Base-by-base conservation (phyloP, 2,113 vertebrate species). In the Cebus imitator region DNA sequence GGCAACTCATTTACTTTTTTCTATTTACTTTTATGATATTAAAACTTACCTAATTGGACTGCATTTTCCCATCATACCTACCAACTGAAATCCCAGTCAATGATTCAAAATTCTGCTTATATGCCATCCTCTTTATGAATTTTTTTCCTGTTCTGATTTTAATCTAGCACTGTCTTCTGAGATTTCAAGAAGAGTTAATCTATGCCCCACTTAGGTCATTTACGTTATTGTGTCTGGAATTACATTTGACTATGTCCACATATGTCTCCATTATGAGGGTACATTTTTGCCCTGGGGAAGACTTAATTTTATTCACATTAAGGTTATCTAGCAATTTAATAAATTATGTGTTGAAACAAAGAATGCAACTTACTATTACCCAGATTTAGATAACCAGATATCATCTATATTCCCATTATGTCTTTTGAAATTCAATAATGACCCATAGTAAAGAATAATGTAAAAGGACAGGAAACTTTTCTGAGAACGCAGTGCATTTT, bases 61-160 rank as follows among this genome's bases (percentile, higher is more conserved):
- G n/a, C 12, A 92, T 64, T 95, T 40, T 58, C 14, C 10, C 12
- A 78, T 81, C 37, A 81, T 89, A 76, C 86, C 11, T 21, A 93
- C 17, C 30, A 75, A 78, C 23, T n/a, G 25, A 85, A 82, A 89
- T 88, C 18, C 40, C 14, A 92, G 14, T 66, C 40, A 30, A 55
- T 88, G 58, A 78, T 57, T 96, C 35, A 90, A 85, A 96, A 75
- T 89, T 93, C 45, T 94, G 57, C 27, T 93, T 93, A 61, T 35
- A 52, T n/a, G 12, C 18, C n/a, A 52, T 86, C 58, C 86, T 81
- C 21, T 82, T 95, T 82, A 87, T 48, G 32, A 68, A 25, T 20
- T 48, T 12, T 76, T 61, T 55, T 48, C 6, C 10, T 43, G 3
- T 88, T 86, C 25, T 45, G 14, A 57, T 55, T 78, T 94, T 58